Base-by-base conservation (phyloP, 2,888 invertebrate genomes). In the Cephonodes hylas region DNA sequence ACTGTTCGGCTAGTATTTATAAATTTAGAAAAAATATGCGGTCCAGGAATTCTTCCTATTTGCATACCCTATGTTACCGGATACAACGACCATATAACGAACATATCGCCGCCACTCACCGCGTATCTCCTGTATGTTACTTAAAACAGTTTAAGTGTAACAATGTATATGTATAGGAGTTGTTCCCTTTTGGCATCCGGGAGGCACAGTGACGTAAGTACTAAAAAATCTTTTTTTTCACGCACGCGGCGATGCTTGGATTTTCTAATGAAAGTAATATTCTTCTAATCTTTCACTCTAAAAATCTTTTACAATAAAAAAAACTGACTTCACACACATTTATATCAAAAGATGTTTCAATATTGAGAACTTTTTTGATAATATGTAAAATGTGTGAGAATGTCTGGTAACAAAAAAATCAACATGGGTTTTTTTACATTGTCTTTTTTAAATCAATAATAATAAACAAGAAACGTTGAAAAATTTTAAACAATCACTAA, bases 61-160 rank as follows among this genome's bases (percentile, higher is more conserved):
- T 10, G n/a, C 10, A 38, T 38, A 38, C 38, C n/a, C n/a, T 38
- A 13, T 38, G 1, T 8, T 31, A 25, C 15, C n/a, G 5, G 22
- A 48, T 25, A 25, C n/a, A 18, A 27, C 18, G 6, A 8, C 48
- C 48, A 18, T 15, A 27, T 6, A 27, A 15, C 15, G 31, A 27
- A 53, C 15, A 53, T 27, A 31, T 53, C 53, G 27, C 18, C 53
- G 10, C 8, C 7, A 31, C 10, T 20, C 15, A 15, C 31, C 27
- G 31, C 10, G 18, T 53, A 31, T 31, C 53, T 48, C 48, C 48
- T 31, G 31, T 53, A 18, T 27, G 53, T 53, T 53, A 53, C 53
- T 53, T 31, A 53, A 53, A 53, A 31, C 53, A 53, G 27, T 53
- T 53, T 31, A 53, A 27, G 53, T 31, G 31, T 31, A 53, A 53